Evolutionary conservation across 1,140 invertebrate genomes (phyloP), one percentile per base, ranked within the genome.

Genomic region (Drosophila pachea): DNA sequence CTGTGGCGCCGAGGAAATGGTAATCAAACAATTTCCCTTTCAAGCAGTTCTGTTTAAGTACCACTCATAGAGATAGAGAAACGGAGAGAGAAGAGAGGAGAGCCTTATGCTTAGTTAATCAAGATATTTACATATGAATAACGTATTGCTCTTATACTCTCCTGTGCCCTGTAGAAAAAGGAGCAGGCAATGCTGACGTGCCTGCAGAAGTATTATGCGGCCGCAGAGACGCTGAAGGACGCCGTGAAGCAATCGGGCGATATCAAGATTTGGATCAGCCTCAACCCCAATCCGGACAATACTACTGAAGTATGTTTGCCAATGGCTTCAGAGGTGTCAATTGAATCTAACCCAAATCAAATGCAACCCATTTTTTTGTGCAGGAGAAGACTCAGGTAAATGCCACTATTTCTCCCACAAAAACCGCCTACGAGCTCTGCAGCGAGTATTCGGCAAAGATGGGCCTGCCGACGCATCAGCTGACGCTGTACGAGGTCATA

Each of bases 401-500:
- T 59, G 86, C 87, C 8, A 89, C 87, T 9, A 91, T 97, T 54
- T 93, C 93, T 22, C 95, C 95, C 1, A 93, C 92, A 47, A 94
- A 94, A 90, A 94, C 94, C 5, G 93, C 94, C 35, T 92, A 93
- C 31, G 94, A 95, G 58, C 86, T 96, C 11, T 95, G 94, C 74
- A 90, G 90, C 47, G 94, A 95, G 87, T 88, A 95, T 2, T 91
- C 92, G 42, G 79, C 91, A 12, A 94, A 94, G 89, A 92, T 93
- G 47, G 91, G 92, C 47, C 78, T 90, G 32, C 91, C 92, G 8
- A 91, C 92, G 5, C 92, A 95, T 88, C 90, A 94, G 74, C 88
- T 94, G 50, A 92, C 93, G 76, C 76, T 97, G 0, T 93, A 95
- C 82, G 95, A 97, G 89, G 93, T 94, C 0, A 93, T 96, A 60